phyloP scores from a whole-genome alignment of 2,113 vertebrate species.

The Lates calcarifer region DNA sequence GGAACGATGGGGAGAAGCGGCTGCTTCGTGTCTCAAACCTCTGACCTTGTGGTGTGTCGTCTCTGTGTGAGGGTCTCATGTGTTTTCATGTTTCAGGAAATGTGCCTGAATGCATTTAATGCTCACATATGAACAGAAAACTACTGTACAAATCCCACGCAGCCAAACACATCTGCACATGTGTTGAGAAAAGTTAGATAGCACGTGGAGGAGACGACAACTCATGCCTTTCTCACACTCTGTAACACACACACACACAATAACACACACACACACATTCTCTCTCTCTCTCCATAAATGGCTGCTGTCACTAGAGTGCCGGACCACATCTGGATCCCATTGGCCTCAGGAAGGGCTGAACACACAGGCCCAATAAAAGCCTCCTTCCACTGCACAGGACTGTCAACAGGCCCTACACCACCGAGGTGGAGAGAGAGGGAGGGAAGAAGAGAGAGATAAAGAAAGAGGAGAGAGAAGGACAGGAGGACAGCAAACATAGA shows the following conservation, averaged over 20 bases:
- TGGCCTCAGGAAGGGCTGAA: constrained; percentile 70
- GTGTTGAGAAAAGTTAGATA: constrained; percentile 14
- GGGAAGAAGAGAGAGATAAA: background rate
- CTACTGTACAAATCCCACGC: background rate
- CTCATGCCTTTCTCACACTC: constrained; percentile 37
- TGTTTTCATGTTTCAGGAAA: background rate
- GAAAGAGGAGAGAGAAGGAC: background rate
- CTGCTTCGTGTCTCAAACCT: background rate
- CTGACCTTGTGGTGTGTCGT: background rate
- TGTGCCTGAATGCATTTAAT: background rate
- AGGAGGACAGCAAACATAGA: background rate
- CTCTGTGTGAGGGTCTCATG: background rate
- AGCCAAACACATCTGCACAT: constrained; percentile 33
- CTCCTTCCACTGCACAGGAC: constrained; percentile 48
- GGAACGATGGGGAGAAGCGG: background rate
- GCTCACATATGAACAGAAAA: background rate
- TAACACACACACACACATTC: background rate
- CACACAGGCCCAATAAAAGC: constrained; percentile 70
- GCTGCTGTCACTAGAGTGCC: constrained; percentile 58
- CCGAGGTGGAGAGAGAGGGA: background rate
- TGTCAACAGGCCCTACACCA: constrained; percentile 54
- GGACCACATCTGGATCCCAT: constrained; percentile 78
- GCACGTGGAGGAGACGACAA: constrained; percentile 18
- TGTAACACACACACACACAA: background rate
- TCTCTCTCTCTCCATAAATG: constrained; percentile 55